Evolutionary conservation across 2,113 vertebrate genomes (phyloP).

Genomic region (Callopanchax toddi): DNA sequence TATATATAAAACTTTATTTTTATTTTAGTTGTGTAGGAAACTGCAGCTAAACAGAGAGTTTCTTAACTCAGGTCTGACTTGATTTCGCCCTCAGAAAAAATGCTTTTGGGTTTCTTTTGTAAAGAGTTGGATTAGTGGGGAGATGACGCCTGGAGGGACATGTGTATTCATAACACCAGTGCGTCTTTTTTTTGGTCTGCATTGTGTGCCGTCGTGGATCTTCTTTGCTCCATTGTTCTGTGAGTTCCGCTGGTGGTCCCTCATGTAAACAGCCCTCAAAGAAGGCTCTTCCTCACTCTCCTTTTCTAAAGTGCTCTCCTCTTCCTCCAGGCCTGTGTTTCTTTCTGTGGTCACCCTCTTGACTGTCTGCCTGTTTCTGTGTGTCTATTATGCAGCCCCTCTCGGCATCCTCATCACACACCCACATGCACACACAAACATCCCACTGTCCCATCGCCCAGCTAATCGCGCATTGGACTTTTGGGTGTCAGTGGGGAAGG

Average conservation of each 20-base stretch:
- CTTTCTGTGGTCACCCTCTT: conserved; percentile 22
- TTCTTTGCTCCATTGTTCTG: conserved; percentile 59
- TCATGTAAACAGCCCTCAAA: conserved; percentile 58
- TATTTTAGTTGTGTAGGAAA: background rate
- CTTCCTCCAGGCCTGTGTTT: conserved; percentile 1
- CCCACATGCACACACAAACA: conserved; percentile 14
- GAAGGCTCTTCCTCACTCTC: conserved; percentile 32
- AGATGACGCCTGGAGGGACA: conserved; percentile 33
- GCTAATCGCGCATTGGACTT: conserved; percentile 55
- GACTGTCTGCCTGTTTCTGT: conserved; percentile 21
- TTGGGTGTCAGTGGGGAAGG: conserved; percentile 58
- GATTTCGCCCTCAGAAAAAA: conserved; percentile 15
- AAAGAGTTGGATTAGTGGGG: conserved; percentile 7
- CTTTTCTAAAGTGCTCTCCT: conserved; percentile 33
- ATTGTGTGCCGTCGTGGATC: conserved; percentile 49
- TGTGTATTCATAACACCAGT: conserved; percentile 52
- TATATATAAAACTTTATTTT: no score
- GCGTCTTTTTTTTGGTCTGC: conserved; percentile 25
- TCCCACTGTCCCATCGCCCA: conserved; percentile 14
- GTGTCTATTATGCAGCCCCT: conserved; percentile 3
- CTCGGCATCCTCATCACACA: conserved; percentile 4
- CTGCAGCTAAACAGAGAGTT: conserved; percentile 28
- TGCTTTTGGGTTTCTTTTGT: conserved; percentile 42
- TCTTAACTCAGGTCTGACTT: conserved; percentile 8
- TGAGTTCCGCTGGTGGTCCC: conserved; percentile 60